Evolutionary conservation across 1,140 invertebrate species (phyloP).

Genomic region (Dinoponera quadriceps): DNA sequence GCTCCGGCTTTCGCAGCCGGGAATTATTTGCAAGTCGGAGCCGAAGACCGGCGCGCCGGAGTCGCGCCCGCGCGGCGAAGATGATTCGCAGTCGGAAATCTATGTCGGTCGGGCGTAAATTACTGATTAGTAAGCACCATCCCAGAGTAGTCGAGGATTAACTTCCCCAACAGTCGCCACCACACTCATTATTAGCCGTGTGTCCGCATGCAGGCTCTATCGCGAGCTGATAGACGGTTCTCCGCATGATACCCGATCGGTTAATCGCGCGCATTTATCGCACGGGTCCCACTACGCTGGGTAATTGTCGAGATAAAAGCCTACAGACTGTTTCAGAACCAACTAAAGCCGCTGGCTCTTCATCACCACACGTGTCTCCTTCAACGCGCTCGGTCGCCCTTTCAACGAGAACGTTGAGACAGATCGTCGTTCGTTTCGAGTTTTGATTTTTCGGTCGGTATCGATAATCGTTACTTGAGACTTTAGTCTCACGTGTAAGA

Average conservation of each 20-base stretch:
- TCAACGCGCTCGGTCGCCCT: background rate
- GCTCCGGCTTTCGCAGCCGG: background rate
- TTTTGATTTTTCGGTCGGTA: background rate
- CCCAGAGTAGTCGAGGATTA: constrained; percentile 16
- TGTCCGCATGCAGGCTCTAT: constrained; percentile 2
- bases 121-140: constrained; percentile 5
- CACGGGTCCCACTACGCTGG: too few relatives aligned
- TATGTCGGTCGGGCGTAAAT: constrained; percentile 29
- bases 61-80: background rate
- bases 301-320: constrained; percentile 22
- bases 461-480: too few relatives aligned
- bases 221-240: constrained; percentile 17
- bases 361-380: background rate
- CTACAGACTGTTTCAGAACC: background rate
- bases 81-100: constrained; percentile 3
- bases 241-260: background rate
- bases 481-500: too few relatives aligned
- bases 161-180: constrained; percentile 28
- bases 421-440: background rate
- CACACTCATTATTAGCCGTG: background rate
- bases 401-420: background rate
- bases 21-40: constrained; percentile 42
- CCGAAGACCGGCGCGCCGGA: too few relatives aligned
- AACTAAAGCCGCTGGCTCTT: background rate
- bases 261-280: constrained; percentile 9